These are phyloP conservation scores for Adelognathus sp. DNA, from an alignment of 2,888 invertebrate genomes.

Conservation along the genomic window DNA sequence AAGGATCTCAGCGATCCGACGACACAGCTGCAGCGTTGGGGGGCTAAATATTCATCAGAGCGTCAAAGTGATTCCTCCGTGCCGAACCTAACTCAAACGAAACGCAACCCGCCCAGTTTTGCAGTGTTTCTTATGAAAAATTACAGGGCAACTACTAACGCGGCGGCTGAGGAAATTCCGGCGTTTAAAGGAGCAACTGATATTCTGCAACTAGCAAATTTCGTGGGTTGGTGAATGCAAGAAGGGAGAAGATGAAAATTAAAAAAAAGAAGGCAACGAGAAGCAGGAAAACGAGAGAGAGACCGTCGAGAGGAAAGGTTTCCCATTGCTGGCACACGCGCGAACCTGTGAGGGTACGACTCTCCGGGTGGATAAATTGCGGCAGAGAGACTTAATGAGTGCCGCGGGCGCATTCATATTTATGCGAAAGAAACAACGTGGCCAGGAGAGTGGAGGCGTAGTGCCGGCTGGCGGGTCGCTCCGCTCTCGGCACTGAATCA, in stretches of 20 bases:
- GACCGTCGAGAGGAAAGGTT: constrained; percentile 52
- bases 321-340: constrained; percentile 51
- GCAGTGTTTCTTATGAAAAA: constrained; percentile 23
- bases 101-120: not conserved
- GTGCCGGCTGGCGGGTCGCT: constrained; percentile 44
- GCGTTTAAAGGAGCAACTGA: constrained; percentile 4
- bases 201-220: not conserved
- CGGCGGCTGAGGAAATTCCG: constrained; percentile 6
- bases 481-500: constrained; percentile 60
- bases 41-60: constrained; percentile 69
- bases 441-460: constrained; percentile 56
- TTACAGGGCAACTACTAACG: not conserved
- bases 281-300: constrained; percentile 12
- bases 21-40: constrained; percentile 41
- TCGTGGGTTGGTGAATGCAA: constrained; percentile 8
- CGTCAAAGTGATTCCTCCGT: constrained; percentile 49
- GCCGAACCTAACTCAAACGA: not conserved
- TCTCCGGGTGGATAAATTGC: constrained; percentile 73
- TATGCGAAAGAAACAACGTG: constrained; percentile 66
- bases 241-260: not conserved
- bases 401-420: constrained; percentile 77
- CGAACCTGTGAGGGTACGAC: constrained; percentile 21
- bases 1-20: constrained; percentile 38
- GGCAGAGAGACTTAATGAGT: constrained; percentile 77
- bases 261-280: not conserved